These are phyloP conservation scores for Lottia gigantea DNA, from an alignment of 2,888 invertebrate genomes.

Conservation along the genomic window DNA sequence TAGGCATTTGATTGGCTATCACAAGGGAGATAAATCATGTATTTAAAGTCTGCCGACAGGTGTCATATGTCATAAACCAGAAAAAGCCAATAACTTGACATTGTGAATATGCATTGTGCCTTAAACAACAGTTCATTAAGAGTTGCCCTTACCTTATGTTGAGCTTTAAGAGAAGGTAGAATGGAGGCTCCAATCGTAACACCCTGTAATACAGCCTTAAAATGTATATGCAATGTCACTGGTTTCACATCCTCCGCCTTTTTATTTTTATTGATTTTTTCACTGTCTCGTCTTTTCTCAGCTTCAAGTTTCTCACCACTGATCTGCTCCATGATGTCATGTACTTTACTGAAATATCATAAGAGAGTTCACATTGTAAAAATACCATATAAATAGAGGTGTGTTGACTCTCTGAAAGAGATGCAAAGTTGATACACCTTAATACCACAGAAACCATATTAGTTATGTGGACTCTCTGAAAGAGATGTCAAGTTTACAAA, in stretches of 20 bases:
- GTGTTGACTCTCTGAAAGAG: no score
- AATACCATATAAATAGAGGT: background rate
- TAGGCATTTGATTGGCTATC: no score
- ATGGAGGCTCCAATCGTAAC: constrained; percentile 93
- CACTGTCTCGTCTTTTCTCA: constrained; percentile 30
- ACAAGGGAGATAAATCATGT: no score
- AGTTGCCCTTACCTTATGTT: constrained; percentile 76
- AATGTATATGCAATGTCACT: constrained; percentile 55
- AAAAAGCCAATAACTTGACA: no score
- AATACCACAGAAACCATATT: no score
- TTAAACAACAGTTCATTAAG: no score
- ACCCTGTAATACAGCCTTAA: constrained; percentile 74
- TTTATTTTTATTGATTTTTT: constrained; percentile 21
- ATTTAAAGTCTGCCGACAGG: no score
- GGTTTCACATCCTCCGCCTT: constrained; percentile 22
- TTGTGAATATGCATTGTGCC: no score
- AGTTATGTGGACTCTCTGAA: no score
- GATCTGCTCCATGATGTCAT: constrained; percentile 33
- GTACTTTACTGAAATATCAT: constrained; percentile 24
- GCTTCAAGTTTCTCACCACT: constrained; percentile 36
- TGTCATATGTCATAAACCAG: no score
- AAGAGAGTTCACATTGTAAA: background rate
- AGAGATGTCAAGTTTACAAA: no score
- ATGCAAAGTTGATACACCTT: no score
- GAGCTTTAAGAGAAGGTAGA: constrained; percentile 95